phyloP scores from a whole-genome alignment of 2,888 invertebrate species.

The Erebia palarica region DNA sequence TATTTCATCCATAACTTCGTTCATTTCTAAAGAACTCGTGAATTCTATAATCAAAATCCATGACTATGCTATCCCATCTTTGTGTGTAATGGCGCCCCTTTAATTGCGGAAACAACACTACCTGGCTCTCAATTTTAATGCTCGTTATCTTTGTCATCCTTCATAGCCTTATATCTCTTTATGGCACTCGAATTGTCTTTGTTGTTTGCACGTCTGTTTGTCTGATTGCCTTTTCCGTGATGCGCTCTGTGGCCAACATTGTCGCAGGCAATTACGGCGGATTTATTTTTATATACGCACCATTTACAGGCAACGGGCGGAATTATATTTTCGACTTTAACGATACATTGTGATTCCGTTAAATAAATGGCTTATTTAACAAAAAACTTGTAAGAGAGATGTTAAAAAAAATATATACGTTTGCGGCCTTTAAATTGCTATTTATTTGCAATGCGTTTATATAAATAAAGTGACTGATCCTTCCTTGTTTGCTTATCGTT shows the following conservation, averaged over 20 bases:
- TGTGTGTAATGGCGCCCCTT: conserved; percentile 46
- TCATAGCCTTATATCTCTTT: conserved; percentile 35
- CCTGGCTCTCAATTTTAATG: conserved; percentile 40
- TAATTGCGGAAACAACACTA: conserved; percentile 67
- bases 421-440: neutral
- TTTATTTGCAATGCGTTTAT: conserved; percentile 13
- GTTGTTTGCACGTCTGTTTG: conserved; percentile 36
- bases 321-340: conserved; percentile 36
- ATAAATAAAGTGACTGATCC: conserved; percentile 6
- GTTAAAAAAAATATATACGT: conserved; percentile 20
- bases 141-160: conserved; percentile 45
- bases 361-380: conserved; percentile 39
- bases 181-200: conserved; percentile 41
- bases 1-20: neutral
- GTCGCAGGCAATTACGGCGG: conserved; percentile 45
- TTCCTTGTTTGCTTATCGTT: conserved; percentile 4
- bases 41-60: neutral
- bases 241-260: conserved; percentile 29
- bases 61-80: neutral
- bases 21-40: neutral
- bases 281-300: conserved; percentile 37
- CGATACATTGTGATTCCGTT: conserved; percentile 34
- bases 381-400: conserved; percentile 29
- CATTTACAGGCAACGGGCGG: conserved; percentile 30
- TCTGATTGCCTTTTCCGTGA: conserved; percentile 31